Conservation (phyloP, 2,113 vertebrate genomes). For the Eudorcas thomsonii region DNA sequence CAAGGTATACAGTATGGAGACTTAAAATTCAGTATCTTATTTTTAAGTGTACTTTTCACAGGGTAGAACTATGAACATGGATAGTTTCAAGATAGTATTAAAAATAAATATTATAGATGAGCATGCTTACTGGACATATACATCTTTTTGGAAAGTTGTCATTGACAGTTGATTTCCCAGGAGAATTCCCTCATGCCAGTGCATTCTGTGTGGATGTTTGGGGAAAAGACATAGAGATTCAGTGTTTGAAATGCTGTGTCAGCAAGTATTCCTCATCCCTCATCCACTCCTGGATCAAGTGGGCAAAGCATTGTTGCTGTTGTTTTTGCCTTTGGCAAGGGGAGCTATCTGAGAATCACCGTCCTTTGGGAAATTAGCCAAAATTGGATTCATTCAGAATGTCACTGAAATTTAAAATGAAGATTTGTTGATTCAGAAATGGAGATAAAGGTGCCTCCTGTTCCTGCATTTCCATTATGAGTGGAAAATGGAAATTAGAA, state of each 20-base stretch:
- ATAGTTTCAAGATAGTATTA: background rate
- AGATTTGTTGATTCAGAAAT: slow-evolving; percentile 14
- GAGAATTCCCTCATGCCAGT: background rate
- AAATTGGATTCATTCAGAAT: background rate
- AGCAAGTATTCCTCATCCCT: background rate
- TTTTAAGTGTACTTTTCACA: background rate
- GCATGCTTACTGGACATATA: background rate
- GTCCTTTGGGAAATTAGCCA: background rate
- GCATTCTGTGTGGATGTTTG: background rate
- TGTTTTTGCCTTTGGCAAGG: background rate
- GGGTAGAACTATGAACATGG: background rate
- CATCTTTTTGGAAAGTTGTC: background rate
- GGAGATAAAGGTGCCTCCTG: background rate
- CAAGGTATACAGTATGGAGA: background rate
- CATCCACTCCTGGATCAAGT: background rate
- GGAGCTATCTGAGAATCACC: background rate
- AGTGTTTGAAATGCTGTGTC: background rate
- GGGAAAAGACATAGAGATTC: background rate
- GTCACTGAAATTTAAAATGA: slow-evolving; percentile 24
- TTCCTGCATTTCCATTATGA: background rate
- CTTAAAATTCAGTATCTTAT: background rate
- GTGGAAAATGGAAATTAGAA: background rate
- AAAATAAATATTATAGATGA: background rate
- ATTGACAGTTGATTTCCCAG: background rate
- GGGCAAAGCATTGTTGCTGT: background rate